Conservation (phyloP, 2,113 vertebrate species). For the Ranitomeya variabilis region DNA sequence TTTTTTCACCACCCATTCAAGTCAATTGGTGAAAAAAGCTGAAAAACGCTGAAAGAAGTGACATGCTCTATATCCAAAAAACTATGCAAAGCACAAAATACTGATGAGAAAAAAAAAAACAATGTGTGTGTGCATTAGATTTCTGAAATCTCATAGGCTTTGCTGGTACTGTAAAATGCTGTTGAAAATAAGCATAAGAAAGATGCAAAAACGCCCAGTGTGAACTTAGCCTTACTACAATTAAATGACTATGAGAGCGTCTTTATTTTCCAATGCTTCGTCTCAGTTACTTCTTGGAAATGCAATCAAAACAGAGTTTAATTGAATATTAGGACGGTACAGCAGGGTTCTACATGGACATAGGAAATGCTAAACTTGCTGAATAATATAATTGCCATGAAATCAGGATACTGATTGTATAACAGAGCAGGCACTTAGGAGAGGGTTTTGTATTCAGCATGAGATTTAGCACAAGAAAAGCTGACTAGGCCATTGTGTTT, state of each 20-base stretch:
- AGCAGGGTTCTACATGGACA: not conserved
- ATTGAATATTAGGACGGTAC: not conserved
- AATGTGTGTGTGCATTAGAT: too few species aligned
- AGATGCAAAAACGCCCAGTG: too few species aligned
- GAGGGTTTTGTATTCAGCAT: constrained; percentile 10
- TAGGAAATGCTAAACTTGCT: constrained; percentile 29
- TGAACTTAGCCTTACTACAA: not conserved
- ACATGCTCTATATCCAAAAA: too few species aligned
- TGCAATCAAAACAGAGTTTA: not conserved
- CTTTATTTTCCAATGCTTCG: not conserved
- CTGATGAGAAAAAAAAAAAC: too few species aligned
- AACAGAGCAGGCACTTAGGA: not conserved
- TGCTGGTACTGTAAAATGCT: too few species aligned
- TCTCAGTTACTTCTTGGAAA: constrained; percentile 6
- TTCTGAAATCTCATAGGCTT: too few species aligned
- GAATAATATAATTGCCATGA: constrained; percentile 27
- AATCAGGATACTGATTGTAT: not conserved
- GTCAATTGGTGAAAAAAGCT: too few species aligned
- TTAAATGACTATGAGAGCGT: not conserved
- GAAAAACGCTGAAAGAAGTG: too few species aligned
- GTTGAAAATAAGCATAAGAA: too few species aligned
- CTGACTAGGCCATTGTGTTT: constrained; percentile 32
- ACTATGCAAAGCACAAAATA: too few species aligned
- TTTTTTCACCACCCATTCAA: too few species aligned
- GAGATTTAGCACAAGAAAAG: constrained; percentile 22